Evolutionary conservation across 2,797 vertebrate genomes (phyloP).

Genomic region (Bryconaethiops microstoma): DNA sequence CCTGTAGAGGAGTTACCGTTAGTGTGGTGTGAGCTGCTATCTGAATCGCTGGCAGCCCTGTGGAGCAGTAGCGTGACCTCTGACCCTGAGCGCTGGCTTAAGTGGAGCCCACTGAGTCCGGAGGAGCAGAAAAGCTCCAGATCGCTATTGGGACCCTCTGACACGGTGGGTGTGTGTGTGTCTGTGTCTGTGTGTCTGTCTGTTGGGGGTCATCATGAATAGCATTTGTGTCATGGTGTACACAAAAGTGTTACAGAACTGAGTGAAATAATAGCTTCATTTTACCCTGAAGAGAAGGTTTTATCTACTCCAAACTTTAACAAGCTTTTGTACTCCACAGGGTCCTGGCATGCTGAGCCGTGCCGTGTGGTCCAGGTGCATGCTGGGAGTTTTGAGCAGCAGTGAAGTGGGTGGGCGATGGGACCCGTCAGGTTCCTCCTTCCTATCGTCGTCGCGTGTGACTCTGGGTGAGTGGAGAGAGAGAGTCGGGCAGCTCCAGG

Average conservation of each 20-base stretch:
- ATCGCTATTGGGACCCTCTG: conserved; percentile 65
- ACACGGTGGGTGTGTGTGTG: conserved; percentile 59
- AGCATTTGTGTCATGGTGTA: background rate
- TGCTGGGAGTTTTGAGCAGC: conserved; percentile 87
- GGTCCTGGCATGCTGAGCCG: conserved; percentile 87
- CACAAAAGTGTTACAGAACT: background rate
- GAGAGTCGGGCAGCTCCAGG: conserved; percentile 87
- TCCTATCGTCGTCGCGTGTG: conserved; percentile 84
- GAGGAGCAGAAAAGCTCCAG: conserved; percentile 63
- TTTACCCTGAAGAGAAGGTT: too few species aligned
- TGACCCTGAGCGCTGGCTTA: conserved; percentile 89
- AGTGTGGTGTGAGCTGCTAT: conserved; percentile 87
- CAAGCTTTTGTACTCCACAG: conserved; percentile 67
- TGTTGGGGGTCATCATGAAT: too few species aligned
- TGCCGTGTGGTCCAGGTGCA: conserved; percentile 90
- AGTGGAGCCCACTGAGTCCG: conserved; percentile 78
- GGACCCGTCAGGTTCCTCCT: conserved; percentile 80
- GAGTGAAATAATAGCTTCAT: background rate
- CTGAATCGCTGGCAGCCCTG: conserved; percentile 80
- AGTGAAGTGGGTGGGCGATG: conserved; percentile 73
- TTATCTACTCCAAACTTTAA: background rate
- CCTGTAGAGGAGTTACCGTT: conserved; percentile 80
- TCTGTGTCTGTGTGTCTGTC: background rate
- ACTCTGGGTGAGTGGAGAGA: conserved; percentile 90
- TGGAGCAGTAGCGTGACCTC: conserved; percentile 89